Conservation (phyloP, 2,113 vertebrate genomes). For the Hassar affinis region DNA sequence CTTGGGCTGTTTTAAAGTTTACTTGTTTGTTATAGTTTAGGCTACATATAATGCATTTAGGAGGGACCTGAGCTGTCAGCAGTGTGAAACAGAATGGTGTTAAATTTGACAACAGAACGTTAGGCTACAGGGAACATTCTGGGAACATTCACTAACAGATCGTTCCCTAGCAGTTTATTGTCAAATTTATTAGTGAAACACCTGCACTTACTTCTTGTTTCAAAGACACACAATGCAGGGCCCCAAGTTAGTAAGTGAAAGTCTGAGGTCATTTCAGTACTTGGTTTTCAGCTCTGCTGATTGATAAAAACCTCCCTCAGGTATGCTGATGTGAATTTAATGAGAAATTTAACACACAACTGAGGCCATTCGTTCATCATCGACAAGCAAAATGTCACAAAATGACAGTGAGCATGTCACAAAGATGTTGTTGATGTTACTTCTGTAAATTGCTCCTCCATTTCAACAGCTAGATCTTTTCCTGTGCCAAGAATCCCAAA, state of each 20-base stretch:
- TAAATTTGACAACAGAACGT: not conserved
- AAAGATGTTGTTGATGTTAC: not conserved
- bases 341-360: not conserved
- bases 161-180: not conserved
- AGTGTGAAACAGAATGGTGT: not conserved
- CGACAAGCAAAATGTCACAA: not conserved
- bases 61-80: not conserved
- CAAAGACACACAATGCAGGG: not conserved
- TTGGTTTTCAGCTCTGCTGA: not conserved
- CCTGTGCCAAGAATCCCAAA: not conserved
- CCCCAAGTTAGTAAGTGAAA: not conserved
- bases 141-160: not conserved
- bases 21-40: not conserved
- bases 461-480: not conserved
- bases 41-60: too few relatives aligned
- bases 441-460: too few relatives aligned
- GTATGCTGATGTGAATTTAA: not conserved
- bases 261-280: not conserved
- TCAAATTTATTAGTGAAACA: not conserved
- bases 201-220: not conserved
- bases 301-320: not conserved
- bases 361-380: not conserved
- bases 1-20: not conserved
- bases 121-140: not conserved
- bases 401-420: not conserved